phyloP scores from a whole-genome alignment of 1,140 invertebrate genomes.

The Pissodes strobi region DNA sequence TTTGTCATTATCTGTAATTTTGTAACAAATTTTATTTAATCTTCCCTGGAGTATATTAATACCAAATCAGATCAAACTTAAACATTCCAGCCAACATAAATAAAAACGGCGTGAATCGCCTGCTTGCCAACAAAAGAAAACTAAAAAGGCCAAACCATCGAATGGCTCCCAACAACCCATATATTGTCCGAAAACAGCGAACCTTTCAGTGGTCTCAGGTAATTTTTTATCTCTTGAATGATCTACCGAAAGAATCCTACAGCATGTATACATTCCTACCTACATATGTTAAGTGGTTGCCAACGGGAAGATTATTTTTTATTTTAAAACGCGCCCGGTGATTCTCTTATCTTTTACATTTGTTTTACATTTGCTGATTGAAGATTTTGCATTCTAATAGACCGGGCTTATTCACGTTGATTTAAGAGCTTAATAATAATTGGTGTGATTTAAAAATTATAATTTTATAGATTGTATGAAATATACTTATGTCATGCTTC shows the following conservation, averaged over 20 bases:
- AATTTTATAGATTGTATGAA: no score
- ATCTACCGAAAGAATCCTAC: slow-evolving; percentile 26
- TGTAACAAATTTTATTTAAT: no score
- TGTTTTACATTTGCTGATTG: slow-evolving; percentile 25
- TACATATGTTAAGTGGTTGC: slow-evolving; percentile 30
- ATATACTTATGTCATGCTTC: no score
- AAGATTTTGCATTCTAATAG: slow-evolving; percentile 6
- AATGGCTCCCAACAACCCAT: slow-evolving; percentile 9
- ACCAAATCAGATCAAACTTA: no score
- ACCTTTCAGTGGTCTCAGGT: slow-evolving; percentile 29
- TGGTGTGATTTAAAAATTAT: no score
- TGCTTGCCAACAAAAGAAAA: slow-evolving; percentile 2
- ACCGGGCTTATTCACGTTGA: neutral
- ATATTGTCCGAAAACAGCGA: slow-evolving; percentile 16
- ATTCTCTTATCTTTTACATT: slow-evolving; percentile 13
- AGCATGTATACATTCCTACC: slow-evolving; percentile 32
- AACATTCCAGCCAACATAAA: no score
- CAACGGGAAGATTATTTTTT: neutral
- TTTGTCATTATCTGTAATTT: no score
- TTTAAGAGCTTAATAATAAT: no score
- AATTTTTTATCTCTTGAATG: slow-evolving; percentile 26
- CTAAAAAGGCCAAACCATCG: slow-evolving; percentile 2
- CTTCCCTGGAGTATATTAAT: no score
- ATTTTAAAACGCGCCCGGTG: slow-evolving; percentile 4
- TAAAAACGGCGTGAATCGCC: no score